Evolutionary conservation across 2,888 invertebrate genomes (phyloP), one percentile per base, ranked within the genome.

Genomic region (Alentia gelatinosa): DNA sequence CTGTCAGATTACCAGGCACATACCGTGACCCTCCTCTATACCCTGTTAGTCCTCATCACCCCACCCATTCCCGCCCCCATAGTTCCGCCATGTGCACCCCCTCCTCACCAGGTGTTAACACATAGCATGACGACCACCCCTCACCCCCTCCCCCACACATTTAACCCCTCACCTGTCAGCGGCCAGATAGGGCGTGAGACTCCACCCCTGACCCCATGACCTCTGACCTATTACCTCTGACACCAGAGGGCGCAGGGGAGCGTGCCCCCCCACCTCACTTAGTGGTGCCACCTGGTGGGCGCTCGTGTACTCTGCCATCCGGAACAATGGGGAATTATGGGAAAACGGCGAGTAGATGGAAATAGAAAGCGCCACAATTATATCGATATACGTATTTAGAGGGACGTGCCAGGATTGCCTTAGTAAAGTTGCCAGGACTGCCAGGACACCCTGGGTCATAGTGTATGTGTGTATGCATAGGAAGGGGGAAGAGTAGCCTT

Each of bases 151-250:
- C 26, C 30, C n/a, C 23, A 56, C n/a, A 26, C 68, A 68, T 68
- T 68, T 68, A 68, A 68, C 68, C 68, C 68, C 68, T 68, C 68
- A 68, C 68, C 68, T 68, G 68, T 68, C 68, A 68, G 12, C 68
- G 33, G 68, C 30, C 33, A 56, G 68, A 26, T 68, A 30, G 68
- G 63, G 68, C 33, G 30, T 26, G 33, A 30, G 68, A 1, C 68
- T 19, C 47, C 12, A 4, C 4, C 68, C 68, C 68, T 68, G 68
- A 4, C 68, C 63, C 30, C 56, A 26, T 68, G 68, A 4, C 68
- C 68, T 26, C 68, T 68, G 30, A 68, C 68, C 68, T 68, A 19
- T 15, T 30, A 4, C 68, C 68, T 68, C 30, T 68, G 68, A 68
- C 68, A 26, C 68, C 68, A 30, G 30, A 26, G 68, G 68, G n/a